Conservation (phyloP, 2,797 vertebrate species). For the Meriones psammophilus region DNA sequence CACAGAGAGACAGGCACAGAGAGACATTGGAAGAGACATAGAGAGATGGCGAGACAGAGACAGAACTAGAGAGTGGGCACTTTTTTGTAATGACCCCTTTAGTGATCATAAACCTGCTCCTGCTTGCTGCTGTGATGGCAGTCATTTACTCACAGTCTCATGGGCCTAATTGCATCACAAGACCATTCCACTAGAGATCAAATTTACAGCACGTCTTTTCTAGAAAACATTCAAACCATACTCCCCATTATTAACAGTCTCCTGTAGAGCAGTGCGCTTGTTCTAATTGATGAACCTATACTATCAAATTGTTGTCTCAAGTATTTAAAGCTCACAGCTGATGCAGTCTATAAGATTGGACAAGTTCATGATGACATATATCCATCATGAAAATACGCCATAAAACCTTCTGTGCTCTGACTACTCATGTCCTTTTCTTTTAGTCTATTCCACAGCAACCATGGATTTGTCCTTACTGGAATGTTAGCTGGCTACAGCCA, state of each 20-base stretch:
- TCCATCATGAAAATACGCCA: background rate
- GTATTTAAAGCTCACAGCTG: conserved; percentile 11
- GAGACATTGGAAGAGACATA: background rate
- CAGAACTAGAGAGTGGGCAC: background rate
- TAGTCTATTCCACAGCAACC: background rate
- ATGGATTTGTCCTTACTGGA: background rate
- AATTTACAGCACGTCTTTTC: background rate
- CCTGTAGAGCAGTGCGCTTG: background rate
- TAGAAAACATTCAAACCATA: background rate
- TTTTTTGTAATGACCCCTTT: background rate
- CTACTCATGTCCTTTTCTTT: too few species aligned
- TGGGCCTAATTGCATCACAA: background rate
- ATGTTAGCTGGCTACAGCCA: background rate
- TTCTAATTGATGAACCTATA: background rate
- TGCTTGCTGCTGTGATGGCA: background rate
- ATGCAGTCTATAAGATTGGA: background rate
- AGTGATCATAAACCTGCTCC: background rate
- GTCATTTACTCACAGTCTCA: background rate
- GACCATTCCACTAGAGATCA: background rate
- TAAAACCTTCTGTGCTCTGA: background rate
- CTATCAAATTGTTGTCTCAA: background rate
- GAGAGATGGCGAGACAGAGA: background rate
- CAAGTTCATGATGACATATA: background rate
- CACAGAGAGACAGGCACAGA: background rate
- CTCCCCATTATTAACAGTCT: background rate